phyloP scores from a whole-genome alignment of 2,113 vertebrate genomes.

The Pavo muticus region DNA sequence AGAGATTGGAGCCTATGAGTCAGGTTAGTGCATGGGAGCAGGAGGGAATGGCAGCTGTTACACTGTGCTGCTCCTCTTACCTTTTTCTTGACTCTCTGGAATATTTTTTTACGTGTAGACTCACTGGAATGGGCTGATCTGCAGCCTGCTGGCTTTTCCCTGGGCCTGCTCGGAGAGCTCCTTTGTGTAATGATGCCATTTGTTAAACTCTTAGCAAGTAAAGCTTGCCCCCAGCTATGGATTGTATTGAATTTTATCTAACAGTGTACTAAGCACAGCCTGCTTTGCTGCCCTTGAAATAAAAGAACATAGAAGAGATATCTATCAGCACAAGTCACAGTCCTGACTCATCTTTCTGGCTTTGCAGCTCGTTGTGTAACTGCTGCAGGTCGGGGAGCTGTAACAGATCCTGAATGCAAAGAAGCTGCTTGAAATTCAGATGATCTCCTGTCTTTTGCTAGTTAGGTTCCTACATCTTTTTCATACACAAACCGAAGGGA shows the following conservation, averaged over 20 bases:
- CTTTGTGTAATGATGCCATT: not conserved
- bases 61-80: not conserved
- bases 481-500: not conserved
- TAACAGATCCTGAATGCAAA: not conserved
- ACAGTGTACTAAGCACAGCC: not conserved
- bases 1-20: not conserved
- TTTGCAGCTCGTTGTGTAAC: conserved; percentile 52
- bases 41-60: not conserved
- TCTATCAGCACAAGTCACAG: not conserved
- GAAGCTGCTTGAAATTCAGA: not conserved
- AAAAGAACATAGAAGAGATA: not conserved
- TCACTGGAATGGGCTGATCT: not conserved
- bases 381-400: conserved; percentile 9
- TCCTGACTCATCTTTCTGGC: conserved; percentile 49
- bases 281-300: conserved; percentile 3
- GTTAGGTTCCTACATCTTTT: not conserved
- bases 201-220: not conserved
- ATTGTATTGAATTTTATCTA: not conserved
- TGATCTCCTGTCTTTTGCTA: not conserved
- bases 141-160: not conserved
- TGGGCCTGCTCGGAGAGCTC: not conserved
- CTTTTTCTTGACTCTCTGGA: not conserved
- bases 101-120: not conserved
- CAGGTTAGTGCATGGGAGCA: not conserved
- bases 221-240: not conserved